phyloP scores from a whole-genome alignment of 2,888 invertebrate genomes.

The Rhamphomyia laevipes region DNA sequence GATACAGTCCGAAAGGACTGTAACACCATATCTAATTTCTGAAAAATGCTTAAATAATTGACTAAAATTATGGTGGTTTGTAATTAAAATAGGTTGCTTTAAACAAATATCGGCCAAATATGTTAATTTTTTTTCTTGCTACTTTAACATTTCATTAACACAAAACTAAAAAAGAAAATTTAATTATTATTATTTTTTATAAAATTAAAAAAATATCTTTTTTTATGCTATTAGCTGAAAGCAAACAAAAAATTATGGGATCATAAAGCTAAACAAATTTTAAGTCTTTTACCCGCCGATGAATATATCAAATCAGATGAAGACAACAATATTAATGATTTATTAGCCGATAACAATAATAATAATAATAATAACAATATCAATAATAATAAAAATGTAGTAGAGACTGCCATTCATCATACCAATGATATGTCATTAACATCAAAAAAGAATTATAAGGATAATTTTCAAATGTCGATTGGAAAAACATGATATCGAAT shows the following conservation, averaged over 20 bases:
- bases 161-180: no score
- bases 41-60: no score
- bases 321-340: conserved; percentile 23
- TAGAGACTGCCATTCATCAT: background rate
- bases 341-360: conserved; percentile 16
- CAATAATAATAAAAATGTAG: conserved; percentile 1
- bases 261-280: conserved; percentile 36
- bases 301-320: conserved; percentile 24
- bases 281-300: conserved; percentile 24
- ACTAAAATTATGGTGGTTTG: no score
- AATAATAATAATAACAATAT: conserved; percentile 13
- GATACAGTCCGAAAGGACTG: no score
- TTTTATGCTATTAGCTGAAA: conserved; percentile 26
- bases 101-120: no score
- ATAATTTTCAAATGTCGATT: conserved; percentile 5
- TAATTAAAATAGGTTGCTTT: no score
- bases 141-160: no score
- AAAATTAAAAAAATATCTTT: background rate
- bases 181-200: no score
- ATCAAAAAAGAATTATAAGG: background rate
- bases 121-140: no score
- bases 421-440: background rate
- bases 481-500: conserved; percentile 21
- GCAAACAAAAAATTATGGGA: conserved; percentile 37
- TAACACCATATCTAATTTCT: no score